Base-by-base conservation (phyloP, 2,888 invertebrate genomes). In the Didymodactylos carnosus region DNA sequence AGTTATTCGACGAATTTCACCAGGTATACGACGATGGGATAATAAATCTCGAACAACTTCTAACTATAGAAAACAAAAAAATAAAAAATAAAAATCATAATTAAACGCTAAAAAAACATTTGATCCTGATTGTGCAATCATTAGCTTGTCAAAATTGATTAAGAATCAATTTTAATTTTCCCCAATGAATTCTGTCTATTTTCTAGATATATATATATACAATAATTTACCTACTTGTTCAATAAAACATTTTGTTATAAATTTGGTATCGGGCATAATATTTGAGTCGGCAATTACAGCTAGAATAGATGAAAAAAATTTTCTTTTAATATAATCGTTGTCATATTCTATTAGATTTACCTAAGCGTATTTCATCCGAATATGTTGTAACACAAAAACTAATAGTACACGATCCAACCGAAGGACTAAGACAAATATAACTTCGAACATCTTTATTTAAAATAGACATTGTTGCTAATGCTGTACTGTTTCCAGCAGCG, bases 341-440 rank as follows among this genome's bases (percentile, higher is more conserved):
- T n/a, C n/a, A n/a, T n/a, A n/a, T n/a, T n/a, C n/a, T n/a, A n/a
- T n/a, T n/a, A n/a, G n/a, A n/a, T n/a, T n/a, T n/a, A n/a, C n/a
- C n/a, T n/a, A n/a, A n/a, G 11, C 62, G 62, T 19, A 62, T 35
- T 62, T 62, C 62, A 62, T 62, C 62, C 7, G 62, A 16, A 62
- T 62, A 62, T 6, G 62, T n/a, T 35, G 62, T 62, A 3, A 62
- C 62, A 62, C 62, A 62, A 35, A 62, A 62, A 35, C 35, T 62
- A 35, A 62, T 62, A 62, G 10, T 62, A 35, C n/a, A 10, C n/a
- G 8, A 39, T 2, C 46, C 40, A 71, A 72, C 49, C 53, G 29
- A 39, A 29, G 74, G 74, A 71, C 71, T 71, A 74, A 74, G 62
- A 41, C 71, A 74, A n/a, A 74, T 46, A 23, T 71, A 29, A 27